phyloP scores from a whole-genome alignment of 1,140 invertebrate species.

The Planococcus citri region DNA sequence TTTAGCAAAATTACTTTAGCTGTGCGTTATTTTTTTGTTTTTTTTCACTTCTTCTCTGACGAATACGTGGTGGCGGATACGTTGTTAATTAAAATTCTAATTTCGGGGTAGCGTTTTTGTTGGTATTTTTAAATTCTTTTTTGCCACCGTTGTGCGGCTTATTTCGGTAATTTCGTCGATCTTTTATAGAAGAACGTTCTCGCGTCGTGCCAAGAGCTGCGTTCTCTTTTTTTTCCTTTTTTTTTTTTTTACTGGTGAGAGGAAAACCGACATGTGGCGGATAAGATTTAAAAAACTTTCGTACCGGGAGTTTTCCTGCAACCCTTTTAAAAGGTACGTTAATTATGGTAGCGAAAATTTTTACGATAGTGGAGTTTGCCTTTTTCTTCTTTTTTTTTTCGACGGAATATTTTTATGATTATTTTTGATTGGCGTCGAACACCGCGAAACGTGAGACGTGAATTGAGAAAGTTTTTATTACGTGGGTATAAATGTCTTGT shows the following conservation, averaged over 20 bases:
- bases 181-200: neutral
- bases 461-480: too few species aligned
- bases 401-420: too few species aligned
- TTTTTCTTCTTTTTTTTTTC: too few species aligned
- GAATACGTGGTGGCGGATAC: neutral
- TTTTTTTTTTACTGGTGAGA: too few species aligned
- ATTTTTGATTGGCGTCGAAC: too few species aligned
- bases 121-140: conserved; percentile 1
- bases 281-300: neutral
- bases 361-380: neutral
- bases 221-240: neutral
- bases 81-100: neutral
- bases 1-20: neutral
- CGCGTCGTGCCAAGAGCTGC: neutral
- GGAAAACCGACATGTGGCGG: neutral
- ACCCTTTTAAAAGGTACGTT: neutral
- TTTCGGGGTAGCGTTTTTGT: neutral
- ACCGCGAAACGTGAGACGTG: too few species aligned
- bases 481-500: too few species aligned
- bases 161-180: conserved; percentile 2
- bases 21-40: neutral
- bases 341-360: neutral
- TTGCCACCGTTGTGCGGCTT: neutral
- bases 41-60: too few species aligned
- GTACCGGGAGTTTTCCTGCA: neutral